Evolutionary conservation across 2,113 vertebrate genomes (phyloP).

Genomic region (Microcebus tavaratra): DNA sequence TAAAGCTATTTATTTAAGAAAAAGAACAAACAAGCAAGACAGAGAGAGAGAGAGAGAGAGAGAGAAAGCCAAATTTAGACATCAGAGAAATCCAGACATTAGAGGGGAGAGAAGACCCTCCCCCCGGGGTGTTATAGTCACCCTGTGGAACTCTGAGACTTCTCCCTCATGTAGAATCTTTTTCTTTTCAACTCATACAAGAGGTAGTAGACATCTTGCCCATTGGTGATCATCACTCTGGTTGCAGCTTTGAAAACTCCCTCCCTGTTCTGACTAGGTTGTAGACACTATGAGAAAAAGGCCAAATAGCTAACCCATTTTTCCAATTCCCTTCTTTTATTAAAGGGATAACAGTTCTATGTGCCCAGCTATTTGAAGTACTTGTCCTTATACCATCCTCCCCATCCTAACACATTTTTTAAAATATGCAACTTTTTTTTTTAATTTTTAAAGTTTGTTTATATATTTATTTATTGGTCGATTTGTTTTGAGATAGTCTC

Average conservation of each 20-base stretch:
- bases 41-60: background rate
- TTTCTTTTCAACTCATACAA: background rate
- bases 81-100: background rate
- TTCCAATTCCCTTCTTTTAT: background rate
- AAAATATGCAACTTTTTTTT: background rate
- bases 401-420: background rate
- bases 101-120: background rate
- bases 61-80: background rate
- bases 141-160: background rate
- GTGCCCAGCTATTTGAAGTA: background rate
- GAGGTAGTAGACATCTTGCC: background rate
- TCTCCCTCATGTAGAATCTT: background rate
- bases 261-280: background rate
- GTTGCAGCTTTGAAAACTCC: background rate
- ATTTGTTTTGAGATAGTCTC: too few species aligned
- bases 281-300: background rate
- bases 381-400: background rate
- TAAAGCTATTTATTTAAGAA: background rate
- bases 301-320: background rate
- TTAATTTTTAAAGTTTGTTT: too few species aligned
- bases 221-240: background rate
- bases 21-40: background rate
- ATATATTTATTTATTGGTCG: background rate
- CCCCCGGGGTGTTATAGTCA: fast-evolving
- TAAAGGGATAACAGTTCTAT: background rate